These are phyloP conservation scores for Halcyon senegalensis DNA, from an alignment of 2,113 vertebrate species.

Conservation along the genomic window DNA sequence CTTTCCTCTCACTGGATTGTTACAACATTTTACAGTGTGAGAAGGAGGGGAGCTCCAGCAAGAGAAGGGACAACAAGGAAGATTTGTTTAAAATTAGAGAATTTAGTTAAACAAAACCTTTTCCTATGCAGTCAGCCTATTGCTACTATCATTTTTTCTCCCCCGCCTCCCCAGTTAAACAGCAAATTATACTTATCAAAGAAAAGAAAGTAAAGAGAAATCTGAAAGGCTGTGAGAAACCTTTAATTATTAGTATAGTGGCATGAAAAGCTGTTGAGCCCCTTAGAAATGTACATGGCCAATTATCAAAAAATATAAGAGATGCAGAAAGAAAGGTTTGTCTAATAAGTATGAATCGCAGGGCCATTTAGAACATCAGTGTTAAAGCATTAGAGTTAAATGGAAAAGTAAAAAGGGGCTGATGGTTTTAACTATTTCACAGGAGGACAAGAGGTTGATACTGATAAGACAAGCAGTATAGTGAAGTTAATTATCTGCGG, in stretches of 20 bases:
- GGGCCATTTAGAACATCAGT: conserved; percentile 80
- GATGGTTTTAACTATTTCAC: conserved; percentile 87
- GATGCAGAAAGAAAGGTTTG: conserved; percentile 71
- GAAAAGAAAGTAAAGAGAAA: conserved; percentile 63
- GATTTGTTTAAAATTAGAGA: not conserved
- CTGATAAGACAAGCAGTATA: conserved; percentile 78
- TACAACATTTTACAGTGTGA: not conserved
- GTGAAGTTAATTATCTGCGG: conserved; percentile 75
- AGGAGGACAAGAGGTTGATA: conserved; percentile 83
- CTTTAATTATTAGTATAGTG: conserved; percentile 70
- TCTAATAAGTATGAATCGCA: conserved; percentile 71
- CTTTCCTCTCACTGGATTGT: not conserved
- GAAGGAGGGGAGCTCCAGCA: not conserved
- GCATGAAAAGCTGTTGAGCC: conserved; percentile 74
- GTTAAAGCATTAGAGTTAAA: conserved; percentile 81
- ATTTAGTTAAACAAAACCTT: conserved; percentile 35
- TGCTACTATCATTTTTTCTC: not conserved
- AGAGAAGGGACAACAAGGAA: not conserved
- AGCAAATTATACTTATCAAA: conserved; percentile 73
- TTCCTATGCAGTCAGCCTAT: not conserved
- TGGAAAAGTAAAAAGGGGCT: conserved; percentile 75
- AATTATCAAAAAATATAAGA: conserved; percentile 75
- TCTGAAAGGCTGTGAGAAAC: conserved; percentile 57
- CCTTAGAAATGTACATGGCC: conserved; percentile 73
- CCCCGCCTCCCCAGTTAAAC: conserved; percentile 44